These are phyloP conservation scores for Dolichallabes microphthalmus DNA, from an alignment of 2,113 vertebrate genomes.

Conservation along the genomic window DNA sequence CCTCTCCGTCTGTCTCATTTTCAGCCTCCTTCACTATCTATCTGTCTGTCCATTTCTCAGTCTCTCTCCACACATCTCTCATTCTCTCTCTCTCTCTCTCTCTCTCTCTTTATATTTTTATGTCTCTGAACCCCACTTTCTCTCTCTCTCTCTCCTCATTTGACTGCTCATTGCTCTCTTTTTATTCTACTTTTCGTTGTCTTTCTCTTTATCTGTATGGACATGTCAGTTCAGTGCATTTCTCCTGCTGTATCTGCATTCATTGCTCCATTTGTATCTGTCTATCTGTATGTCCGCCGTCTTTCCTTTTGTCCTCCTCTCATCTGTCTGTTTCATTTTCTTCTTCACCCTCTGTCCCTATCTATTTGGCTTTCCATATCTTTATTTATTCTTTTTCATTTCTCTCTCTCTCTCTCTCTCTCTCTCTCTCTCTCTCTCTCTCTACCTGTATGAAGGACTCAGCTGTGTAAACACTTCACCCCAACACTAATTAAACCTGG, in stretches of 20 bases:
- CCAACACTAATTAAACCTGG: slow-evolving; percentile 7
- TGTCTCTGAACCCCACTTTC: background rate
- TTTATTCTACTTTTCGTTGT: background rate
- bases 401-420: slow-evolving; percentile 25
- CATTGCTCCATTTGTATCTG: background rate
- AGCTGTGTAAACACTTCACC: slow-evolving; percentile 20
- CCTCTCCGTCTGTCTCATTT: background rate
- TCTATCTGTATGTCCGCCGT: background rate
- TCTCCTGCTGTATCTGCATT: background rate
- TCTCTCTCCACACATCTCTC: background rate
- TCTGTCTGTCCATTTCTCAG: background rate
- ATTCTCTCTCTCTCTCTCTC: slow-evolving; percentile 14
- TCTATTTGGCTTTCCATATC: background rate
- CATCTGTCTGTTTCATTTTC: slow-evolving; percentile 34
- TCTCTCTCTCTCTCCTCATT: background rate
- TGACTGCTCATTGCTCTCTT: background rate
- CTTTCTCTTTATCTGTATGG: background rate
- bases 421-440: slow-evolving; percentile 23
- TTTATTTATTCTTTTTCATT: background rate
- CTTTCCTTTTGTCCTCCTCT: slow-evolving; percentile 8
- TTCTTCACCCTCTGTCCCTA: background rate
- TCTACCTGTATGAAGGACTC: slow-evolving; percentile 2
- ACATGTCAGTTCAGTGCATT: background rate
- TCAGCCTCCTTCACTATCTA: background rate
- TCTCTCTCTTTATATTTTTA: slow-evolving; percentile 19